Conservation (phyloP, 2,888 invertebrate species). For the Scelioninae gen. 1 region DNA sequence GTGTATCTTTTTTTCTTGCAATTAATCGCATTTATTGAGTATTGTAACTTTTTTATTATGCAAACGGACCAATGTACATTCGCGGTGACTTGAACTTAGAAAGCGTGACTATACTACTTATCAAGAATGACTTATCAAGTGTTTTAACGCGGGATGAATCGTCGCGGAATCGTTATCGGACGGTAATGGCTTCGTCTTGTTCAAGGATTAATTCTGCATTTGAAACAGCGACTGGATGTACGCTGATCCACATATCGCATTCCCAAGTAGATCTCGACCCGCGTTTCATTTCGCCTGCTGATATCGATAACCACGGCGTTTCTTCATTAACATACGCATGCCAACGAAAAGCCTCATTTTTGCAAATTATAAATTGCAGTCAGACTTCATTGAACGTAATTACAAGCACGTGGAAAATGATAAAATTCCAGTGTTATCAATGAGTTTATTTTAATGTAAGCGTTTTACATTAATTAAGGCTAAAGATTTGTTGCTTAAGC, state of each 20-base stretch:
- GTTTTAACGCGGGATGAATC: conserved; percentile 48
- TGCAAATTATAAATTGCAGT: neutral
- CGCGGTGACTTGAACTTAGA: conserved; percentile 33
- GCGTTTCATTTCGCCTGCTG: conserved; percentile 18
- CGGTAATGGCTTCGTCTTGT: conserved; percentile 54
- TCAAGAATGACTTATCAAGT: conserved; percentile 8
- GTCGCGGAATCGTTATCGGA: conserved; percentile 36
- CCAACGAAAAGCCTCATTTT: conserved; percentile 1
- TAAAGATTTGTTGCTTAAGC: too few species aligned
- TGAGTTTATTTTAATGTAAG: neutral
- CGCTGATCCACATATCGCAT: conserved; percentile 22
- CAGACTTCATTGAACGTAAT: conserved; percentile 25
- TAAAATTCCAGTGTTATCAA: neutral
- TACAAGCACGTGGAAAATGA: neutral
- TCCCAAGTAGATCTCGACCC: conserved; percentile 39
- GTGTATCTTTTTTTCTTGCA: too few species aligned
- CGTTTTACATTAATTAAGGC: too few species aligned
- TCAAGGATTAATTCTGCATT: conserved; percentile 37
- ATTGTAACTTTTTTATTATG: conserved; percentile 23
- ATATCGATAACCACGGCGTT: neutral
- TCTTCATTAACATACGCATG: neutral
- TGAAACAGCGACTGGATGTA: neutral
- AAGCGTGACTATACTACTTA: conserved; percentile 46
- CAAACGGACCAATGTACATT: conserved; percentile 13
- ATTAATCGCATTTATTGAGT: neutral